Evolutionary conservation across 2,888 invertebrate genomes (phyloP), one percentile per base, ranked within the genome.

Genomic region (Anthoptus insignis): DNA sequence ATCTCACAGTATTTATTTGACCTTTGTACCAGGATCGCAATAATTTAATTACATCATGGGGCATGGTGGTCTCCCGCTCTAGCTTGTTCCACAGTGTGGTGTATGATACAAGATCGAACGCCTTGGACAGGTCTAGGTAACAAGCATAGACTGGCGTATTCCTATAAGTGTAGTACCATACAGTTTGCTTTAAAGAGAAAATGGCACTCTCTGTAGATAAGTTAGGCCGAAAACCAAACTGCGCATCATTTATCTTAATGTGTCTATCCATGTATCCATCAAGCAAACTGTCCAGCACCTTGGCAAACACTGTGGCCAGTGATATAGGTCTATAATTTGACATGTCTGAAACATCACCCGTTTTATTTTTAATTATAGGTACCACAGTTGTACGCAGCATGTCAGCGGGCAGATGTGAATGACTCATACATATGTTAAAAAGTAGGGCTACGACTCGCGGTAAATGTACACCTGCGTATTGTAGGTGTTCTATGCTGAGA

Each of bases 61-160:
- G 64, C 7, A 27, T 3, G 27, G 27, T 27, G 7, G 27, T 27
- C 27, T 27, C 27, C 5, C 5, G 60, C 64, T 53, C 56, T 67
- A 60, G 57, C 64, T 59, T 59, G 11, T 14, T 14, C 65, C 61
- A 65, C 1, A 68, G 27, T 2, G 50, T 32, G 8, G 50, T 47
- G 32, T 68, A 68, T 1, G 37, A 32, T 9, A 64, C 57, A 6
- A 60, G 11, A 49, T 64, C 67, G 39, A 66, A 66, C 3, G 66
- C 66, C 21, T 53, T 56, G 14, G 57, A 45, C 6, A 61, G 53
- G 27, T 63, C 63, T 6, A 63, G 63, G 47, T 54, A 65, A 27
- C 27, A 27, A 27, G 56, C 63, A 49, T 56, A 56, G 0, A 63
- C 47, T 3, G 63, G 47, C 7, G 63, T 63, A 5, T 22, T 29